A percentile compares a stretch with the other conserved stretches of the same genome.
phyloP scores from a whole-genome alignment of 2,888 invertebrate species.

The Agonopterix arenella region DNA sequence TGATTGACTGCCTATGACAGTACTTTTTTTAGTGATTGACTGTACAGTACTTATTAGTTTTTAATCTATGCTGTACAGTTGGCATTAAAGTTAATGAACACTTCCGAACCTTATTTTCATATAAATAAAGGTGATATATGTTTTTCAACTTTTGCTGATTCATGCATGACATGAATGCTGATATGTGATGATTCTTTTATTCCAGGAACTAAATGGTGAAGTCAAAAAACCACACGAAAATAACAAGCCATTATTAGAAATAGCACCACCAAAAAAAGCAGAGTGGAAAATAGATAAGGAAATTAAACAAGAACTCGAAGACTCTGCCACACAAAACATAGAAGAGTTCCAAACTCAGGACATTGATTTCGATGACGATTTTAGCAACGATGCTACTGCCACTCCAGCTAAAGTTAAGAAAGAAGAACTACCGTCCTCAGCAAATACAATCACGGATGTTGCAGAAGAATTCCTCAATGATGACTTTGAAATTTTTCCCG shows the following conservation, averaged over 20 bases:
- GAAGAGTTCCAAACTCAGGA: constrained; percentile 68
- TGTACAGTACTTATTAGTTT: too few species aligned
- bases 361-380: constrained; percentile 62
- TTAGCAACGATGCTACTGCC: constrained; percentile 46
- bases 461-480: constrained; percentile 65
- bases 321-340: constrained; percentile 59
- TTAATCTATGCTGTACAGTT: too few species aligned
- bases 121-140: too few species aligned
- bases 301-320: constrained; percentile 60
- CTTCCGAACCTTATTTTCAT: too few species aligned
- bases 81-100: too few species aligned
- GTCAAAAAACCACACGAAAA: constrained; percentile 10
- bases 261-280: constrained; percentile 31
- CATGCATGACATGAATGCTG: too few species aligned
- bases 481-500: constrained; percentile 64
- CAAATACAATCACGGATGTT: constrained; percentile 53
- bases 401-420: constrained; percentile 25
- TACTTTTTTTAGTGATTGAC: too few species aligned
- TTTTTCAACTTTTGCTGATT: too few species aligned
- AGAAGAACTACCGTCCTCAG: constrained; percentile 32
- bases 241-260: constrained; percentile 5
- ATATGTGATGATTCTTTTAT: constrained; percentile 3
- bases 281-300: constrained; percentile 66
- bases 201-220: constrained; percentile 26
- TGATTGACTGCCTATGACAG: too few species aligned